These are phyloP conservation scores for Puntigrus tetrazona DNA, from an alignment of 2,113 vertebrate species.

Conservation along the genomic window DNA sequence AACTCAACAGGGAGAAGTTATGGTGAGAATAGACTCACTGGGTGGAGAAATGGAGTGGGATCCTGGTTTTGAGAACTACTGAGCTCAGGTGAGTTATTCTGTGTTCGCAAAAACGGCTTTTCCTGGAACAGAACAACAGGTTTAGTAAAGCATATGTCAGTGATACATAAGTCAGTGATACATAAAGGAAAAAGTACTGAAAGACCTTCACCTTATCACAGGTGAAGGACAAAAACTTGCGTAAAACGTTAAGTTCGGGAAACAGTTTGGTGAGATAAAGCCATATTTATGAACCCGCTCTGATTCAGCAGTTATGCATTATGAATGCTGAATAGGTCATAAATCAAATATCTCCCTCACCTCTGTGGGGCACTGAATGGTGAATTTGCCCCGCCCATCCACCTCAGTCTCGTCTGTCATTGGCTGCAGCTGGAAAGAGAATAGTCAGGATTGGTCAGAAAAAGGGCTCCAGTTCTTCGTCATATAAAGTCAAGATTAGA, in stretches of 20 bases:
- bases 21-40: slow-evolving; percentile 57
- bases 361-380: slow-evolving; percentile 65
- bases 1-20: background rate
- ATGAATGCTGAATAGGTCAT: slow-evolving; percentile 8
- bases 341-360: slow-evolving; percentile 57
- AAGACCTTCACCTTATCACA: background rate
- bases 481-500: slow-evolving; percentile 2
- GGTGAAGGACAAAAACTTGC: background rate
- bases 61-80: background rate
- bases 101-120: slow-evolving; percentile 69
- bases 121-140: slow-evolving; percentile 54
- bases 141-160: background rate
- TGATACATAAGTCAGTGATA: background rate
- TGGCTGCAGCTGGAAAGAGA: slow-evolving; percentile 68
- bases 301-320: slow-evolving; percentile 1
- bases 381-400: slow-evolving; percentile 34
- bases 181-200: background rate
- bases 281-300: background rate
- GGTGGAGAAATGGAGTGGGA: slow-evolving; percentile 23
- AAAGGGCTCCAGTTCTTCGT: background rate
- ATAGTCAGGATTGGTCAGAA: slow-evolving; percentile 37
- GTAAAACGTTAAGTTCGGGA: background rate
- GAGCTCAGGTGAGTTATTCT: slow-evolving; percentile 58
- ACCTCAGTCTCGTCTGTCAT: slow-evolving; percentile 33
- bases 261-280: background rate